Evolutionary conservation across 2,113 vertebrate species (phyloP).

Genomic region (Ibidorhyncha struthersii): DNA sequence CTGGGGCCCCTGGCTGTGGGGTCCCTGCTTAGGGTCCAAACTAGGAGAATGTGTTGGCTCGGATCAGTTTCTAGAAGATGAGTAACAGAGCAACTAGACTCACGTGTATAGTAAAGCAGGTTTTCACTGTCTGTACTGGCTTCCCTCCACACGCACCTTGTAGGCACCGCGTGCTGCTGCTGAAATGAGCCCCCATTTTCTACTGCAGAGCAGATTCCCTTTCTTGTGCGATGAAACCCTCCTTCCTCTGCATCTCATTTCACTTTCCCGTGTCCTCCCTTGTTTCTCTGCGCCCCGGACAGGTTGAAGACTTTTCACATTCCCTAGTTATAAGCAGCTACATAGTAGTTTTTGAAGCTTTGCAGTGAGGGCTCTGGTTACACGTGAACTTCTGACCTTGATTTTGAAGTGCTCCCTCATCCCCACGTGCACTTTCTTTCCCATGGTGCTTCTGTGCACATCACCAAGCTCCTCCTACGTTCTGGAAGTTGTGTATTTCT

Average conservation of each 20-base stretch:
- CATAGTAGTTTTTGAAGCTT: conserved; percentile 43
- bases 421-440: conserved; percentile 47
- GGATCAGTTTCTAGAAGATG: not conserved
- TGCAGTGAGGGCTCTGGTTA: conserved; percentile 40
- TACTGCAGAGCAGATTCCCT: not conserved
- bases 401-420: conserved; percentile 14
- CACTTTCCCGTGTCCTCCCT: not conserved
- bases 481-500: conserved; percentile 46
- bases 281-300: not conserved
- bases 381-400: conserved; percentile 58
- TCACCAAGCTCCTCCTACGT: conserved; percentile 52
- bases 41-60: conserved; percentile 3
- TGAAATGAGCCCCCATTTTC: not conserved
- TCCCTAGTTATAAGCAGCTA: not conserved
- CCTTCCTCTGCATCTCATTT: not conserved
- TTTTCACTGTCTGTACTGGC: not conserved
- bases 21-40: not conserved
- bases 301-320: not conserved
- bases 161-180: conserved; percentile 5
- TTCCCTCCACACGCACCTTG: not conserved
- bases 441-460: conserved; percentile 25
- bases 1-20: not conserved
- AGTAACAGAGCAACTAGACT: conserved; percentile 15
- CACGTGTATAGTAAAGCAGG: not conserved
- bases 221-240: not conserved